phyloP scores from a whole-genome alignment of 2,113 vertebrate genomes.

The Ancistrus triradiatus region DNA sequence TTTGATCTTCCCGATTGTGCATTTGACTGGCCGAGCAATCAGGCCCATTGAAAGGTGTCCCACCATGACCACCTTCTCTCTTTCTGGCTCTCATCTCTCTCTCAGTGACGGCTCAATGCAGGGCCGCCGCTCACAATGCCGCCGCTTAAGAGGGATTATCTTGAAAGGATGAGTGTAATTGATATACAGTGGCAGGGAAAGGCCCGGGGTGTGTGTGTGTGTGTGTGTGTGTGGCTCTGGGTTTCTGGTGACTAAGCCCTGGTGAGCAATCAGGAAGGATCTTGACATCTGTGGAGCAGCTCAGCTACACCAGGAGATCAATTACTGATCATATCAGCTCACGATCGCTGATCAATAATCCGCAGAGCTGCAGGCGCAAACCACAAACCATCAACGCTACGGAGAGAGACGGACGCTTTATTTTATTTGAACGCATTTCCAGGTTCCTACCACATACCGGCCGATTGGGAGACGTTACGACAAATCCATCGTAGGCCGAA shows the following conservation, averaged over 20 bases:
- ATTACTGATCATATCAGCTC: too few relatives aligned
- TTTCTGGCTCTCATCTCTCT: slow-evolving; percentile 23
- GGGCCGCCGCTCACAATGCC: slow-evolving; percentile 39
- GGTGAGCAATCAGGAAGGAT: neutral
- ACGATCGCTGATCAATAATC: too few relatives aligned
- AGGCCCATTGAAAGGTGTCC: slow-evolving; percentile 46
- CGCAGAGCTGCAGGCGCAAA: too few relatives aligned
- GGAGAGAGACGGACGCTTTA: too few relatives aligned
- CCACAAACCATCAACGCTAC: too few relatives aligned
- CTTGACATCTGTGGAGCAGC: slow-evolving; percentile 1
- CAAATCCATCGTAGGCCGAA: too few relatives aligned
- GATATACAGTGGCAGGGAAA: slow-evolving; percentile 40
- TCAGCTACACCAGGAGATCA: too few relatives aligned
- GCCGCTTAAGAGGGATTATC: slow-evolving; percentile 40
- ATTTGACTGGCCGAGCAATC: slow-evolving; percentile 69
- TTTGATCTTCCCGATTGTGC: slow-evolving; percentile 74
- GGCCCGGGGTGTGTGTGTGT: slow-evolving; percentile 6
- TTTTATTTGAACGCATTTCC: too few relatives aligned
- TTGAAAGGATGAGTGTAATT: slow-evolving; percentile 45
- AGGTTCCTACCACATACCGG: too few relatives aligned
- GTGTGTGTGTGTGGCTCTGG: neutral
- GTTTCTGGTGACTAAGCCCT: neutral
- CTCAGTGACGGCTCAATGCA: slow-evolving; percentile 24
- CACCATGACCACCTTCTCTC: slow-evolving; percentile 31
- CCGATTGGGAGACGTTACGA: too few relatives aligned